These are phyloP conservation scores for Origma solitaria DNA, from an alignment of 2,113 vertebrate species.

Conservation along the genomic window DNA sequence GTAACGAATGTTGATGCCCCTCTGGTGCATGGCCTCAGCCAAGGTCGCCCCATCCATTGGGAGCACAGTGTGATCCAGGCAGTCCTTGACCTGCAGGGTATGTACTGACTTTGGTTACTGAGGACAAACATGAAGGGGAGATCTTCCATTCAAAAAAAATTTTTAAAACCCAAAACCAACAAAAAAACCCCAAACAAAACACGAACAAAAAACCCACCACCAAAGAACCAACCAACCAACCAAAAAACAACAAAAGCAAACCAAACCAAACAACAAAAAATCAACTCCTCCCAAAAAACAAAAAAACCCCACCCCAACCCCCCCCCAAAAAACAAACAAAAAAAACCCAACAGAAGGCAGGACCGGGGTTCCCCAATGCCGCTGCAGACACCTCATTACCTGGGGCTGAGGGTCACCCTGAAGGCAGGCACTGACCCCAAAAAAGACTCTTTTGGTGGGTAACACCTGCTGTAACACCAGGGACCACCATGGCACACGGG, in stretches of 20 bases:
- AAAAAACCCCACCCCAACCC: too few species aligned
- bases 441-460: too few species aligned
- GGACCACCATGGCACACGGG: fast-evolving
- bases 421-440: neutral
- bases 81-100: conserved; percentile 89
- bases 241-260: too few species aligned
- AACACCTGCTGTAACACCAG: neutral
- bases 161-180: neutral
- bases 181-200: too few species aligned
- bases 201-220: too few species aligned
- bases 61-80: conserved; percentile 88
- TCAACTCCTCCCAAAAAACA: too few species aligned
- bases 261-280: too few species aligned
- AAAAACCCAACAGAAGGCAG: neutral
- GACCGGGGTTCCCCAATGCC: too few species aligned
- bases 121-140: neutral
- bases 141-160: neutral
- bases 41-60: conserved; percentile 94
- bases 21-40: conserved; percentile 91
- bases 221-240: too few species aligned
- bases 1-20: conserved; percentile 95
- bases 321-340: too few species aligned
- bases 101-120: neutral
- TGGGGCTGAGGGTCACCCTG: neutral
- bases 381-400: neutral